Conservation (phyloP, 2,888 invertebrate species). For the Xestia c-nigrum region DNA sequence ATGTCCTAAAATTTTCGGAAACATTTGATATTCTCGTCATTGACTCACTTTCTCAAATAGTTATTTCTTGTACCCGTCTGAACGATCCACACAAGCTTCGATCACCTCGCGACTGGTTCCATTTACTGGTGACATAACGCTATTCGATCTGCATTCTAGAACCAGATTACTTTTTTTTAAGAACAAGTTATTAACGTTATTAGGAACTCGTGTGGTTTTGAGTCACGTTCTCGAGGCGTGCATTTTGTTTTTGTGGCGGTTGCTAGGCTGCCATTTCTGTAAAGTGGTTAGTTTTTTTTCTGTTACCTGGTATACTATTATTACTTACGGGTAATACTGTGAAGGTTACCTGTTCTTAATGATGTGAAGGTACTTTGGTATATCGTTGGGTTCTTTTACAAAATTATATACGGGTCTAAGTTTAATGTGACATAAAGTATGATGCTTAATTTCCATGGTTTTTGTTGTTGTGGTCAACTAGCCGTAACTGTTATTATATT, state of each 20-base stretch:
- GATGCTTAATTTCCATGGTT: constrained; percentile 32
- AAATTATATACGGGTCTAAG: constrained; percentile 26
- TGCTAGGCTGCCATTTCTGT: constrained; percentile 24
- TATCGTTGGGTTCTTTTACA: neutral
- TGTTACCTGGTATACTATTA: constrained; percentile 5
- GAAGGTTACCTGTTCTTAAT: constrained; percentile 34
- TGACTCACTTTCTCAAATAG: neutral
- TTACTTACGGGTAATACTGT: constrained; percentile 1
- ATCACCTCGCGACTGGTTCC: constrained; percentile 35
- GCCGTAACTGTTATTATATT: constrained; percentile 34
- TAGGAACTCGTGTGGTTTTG: constrained; percentile 29
- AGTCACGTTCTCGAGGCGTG: constrained; percentile 50
- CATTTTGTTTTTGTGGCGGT: constrained; percentile 33
- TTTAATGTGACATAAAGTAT: constrained; percentile 44
- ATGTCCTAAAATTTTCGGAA: neutral
- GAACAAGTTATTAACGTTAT: constrained; percentile 30
- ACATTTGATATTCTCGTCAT: neutral
- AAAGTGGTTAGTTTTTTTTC: constrained; percentile 14
- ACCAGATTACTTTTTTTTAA: constrained; percentile 16
- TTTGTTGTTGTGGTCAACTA: constrained; percentile 36
- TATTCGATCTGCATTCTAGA: constrained; percentile 38
- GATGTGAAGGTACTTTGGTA: neutral
- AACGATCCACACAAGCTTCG: neutral
- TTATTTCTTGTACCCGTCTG: neutral
- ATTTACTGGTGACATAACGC: constrained; percentile 47